Evolutionary conservation across 1,140 invertebrate species (phyloP), one percentile per base, ranked within the genome.

Genomic region (Brachystomella parvula): DNA sequence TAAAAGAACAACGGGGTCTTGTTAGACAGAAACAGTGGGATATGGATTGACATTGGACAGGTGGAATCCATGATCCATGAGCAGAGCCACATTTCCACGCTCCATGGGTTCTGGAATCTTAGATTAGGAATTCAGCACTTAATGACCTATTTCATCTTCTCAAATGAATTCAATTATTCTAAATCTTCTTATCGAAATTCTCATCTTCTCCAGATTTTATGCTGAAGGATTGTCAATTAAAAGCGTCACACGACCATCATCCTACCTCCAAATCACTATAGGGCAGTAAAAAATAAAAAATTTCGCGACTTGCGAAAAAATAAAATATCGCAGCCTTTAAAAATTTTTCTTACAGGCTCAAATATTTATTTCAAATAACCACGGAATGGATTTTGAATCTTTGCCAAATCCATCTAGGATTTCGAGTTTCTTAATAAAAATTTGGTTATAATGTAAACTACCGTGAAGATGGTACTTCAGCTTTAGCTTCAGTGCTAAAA

Each of bases 111-210:
- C 12, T 17, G 24, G 24, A 53, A 53, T 17, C 12, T 6, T 53
- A 15, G 24, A 26, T 53, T 24, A 19, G 3, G 49, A 24, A 15
- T 26, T 53, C 24, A 26, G n/a, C n/a, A 12, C 24, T 24, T 53
- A 26, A 53, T 53, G 49, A 9, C 49, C 49, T 53, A 53, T 6
- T 53, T 53, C 19, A n/a, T n/a, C n/a, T n/a, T n/a, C n/a, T n/a
- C n/a, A n/a, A n/a, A 39, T 39, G 35, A 19, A 9, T 39, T 9
- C 19, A 39, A 39, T 39, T 39, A 39, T 39, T 19, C 6, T 39
- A 9, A 6, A 6, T 9, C 6, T 6, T 19, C 35, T 39, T 19
- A 39, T 39, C 19, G 6, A 39, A 19, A 39, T 39, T 39, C 19
- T 6, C 6, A 19, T 19, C 35, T 39, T 39, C 6, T 39, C 6